Evolutionary conservation across 2,113 vertebrate genomes (phyloP).

Genomic region (Semnornis frantzii): DNA sequence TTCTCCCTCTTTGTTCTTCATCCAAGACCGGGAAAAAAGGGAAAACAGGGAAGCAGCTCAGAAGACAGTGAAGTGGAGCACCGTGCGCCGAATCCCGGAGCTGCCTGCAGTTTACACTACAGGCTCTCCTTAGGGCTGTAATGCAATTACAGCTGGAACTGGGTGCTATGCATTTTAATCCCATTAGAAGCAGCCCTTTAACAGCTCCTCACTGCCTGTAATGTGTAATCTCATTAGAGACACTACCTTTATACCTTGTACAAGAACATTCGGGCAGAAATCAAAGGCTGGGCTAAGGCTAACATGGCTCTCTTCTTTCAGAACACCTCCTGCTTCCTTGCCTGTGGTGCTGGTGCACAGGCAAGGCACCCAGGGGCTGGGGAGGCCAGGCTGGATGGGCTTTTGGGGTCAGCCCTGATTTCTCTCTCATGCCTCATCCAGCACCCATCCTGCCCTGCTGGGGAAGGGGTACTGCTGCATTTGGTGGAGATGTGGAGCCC

Average conservation of each 20-base stretch:
- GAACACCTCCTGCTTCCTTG: not conserved
- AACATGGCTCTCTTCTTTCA: constrained; percentile 5
- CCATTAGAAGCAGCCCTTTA: constrained; percentile 71
- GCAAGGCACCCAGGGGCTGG: not conserved
- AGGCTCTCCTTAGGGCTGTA: constrained; percentile 62
- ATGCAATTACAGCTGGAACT: constrained; percentile 60
- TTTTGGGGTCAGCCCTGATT: not conserved
- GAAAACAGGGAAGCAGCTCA: constrained; percentile 60
- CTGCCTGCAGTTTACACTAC: constrained; percentile 59
- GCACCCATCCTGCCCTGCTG: not conserved
- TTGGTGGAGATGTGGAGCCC: not conserved
- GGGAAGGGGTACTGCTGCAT: rapidly evolving
- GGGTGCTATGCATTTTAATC: constrained; percentile 74
- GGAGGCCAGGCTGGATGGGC: not conserved
- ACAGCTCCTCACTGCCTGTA: constrained; percentile 63
- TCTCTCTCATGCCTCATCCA: not conserved
- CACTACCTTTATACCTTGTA: constrained; percentile 51
- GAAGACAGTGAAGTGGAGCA: constrained; percentile 43
- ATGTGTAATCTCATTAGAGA: constrained; percentile 74
- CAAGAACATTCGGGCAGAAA: constrained; percentile 48
- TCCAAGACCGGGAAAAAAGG: constrained; percentile 64
- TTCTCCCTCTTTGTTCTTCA: constrained; percentile 70
- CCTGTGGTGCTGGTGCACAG: not conserved
- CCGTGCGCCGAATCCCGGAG: constrained; percentile 7
- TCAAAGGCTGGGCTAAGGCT: constrained; percentile 37